Percentiles rank a stretch among this genome's conserved stretches.
phyloP scores from a whole-genome alignment of 2,113 vertebrate species.

The Melanerpes aurifrons region DNA sequence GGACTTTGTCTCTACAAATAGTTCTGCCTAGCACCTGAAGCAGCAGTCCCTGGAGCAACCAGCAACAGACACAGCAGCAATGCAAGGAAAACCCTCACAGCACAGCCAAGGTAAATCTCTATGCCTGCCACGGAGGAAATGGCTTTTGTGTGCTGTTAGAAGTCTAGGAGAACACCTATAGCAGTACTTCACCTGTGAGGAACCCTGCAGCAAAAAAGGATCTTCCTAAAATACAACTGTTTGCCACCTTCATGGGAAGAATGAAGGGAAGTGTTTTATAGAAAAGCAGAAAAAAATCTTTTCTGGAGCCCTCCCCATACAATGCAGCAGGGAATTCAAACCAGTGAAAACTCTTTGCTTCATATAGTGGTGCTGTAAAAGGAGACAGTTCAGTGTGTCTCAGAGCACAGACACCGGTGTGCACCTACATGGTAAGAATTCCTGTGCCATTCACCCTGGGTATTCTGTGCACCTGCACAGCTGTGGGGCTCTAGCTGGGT shows the following conservation, averaged over 20 bases:
- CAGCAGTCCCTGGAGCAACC: background rate
- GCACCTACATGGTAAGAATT: background rate
- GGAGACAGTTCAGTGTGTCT: background rate
- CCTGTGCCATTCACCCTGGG: too few species aligned
- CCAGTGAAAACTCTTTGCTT: background rate
- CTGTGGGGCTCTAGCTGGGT: background rate
- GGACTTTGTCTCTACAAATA: background rate
- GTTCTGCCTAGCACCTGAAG: background rate
- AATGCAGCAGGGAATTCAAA: background rate
- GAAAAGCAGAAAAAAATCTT: background rate
- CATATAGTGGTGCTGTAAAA: background rate
- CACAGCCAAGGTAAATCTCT: background rate
- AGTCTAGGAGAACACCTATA: background rate
- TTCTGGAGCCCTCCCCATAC: background rate
- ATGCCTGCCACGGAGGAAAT: background rate
- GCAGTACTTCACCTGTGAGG: background rate
- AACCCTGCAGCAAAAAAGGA: background rate
- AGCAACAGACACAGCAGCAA: background rate
- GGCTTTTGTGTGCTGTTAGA: background rate
- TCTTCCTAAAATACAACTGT: background rate
- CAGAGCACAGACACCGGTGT: background rate
- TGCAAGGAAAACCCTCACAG: background rate
- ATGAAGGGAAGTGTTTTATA: background rate
- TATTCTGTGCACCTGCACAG: background rate
- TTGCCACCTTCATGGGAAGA: background rate